Base-by-base conservation (phyloP, 2,797 vertebrate species). In the Cephalopachus bancanus region DNA sequence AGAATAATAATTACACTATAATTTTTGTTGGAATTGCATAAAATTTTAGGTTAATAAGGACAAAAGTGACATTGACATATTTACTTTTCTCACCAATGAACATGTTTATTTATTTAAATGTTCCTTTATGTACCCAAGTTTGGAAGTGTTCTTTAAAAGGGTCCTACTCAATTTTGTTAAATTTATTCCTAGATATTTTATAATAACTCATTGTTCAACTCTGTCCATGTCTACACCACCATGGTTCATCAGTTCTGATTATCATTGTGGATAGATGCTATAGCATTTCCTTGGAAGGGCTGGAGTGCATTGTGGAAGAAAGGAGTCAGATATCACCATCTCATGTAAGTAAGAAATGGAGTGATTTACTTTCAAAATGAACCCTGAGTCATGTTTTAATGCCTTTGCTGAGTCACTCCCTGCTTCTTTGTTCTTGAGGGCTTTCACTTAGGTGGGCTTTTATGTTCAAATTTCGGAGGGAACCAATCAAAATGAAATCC, bases 61-160 rank as follows among this genome's bases (percentile, higher is more conserved):
- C 26, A 76, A 91, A 87, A 79, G 17, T 74, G 16, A 93, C 28
- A 87, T 4, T 85, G 59, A 79, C 33, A 55, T 57, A 59, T 79
- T 84, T 88, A 88, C 55, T 76, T 33, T 81, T 89, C 51, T 55
- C 37, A 78, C n/a, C 88, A 62, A 65, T 78, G 17, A 88, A 85
- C 51, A 91, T 10, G 16, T 10, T 59, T 84, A 14, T 55, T 91
- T 62, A 84, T 30, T 91, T 24, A 79, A 65, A 7, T 72, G 44
- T 87, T 78, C 64, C 67, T 90, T 86, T 72, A 88, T 37, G 33
- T 59, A 20, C 64, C n/a, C 65, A 89, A 87, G 26, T 75, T 8
- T 83, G 15, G 28, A 94, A 62, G 2, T 69, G 51, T 83, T 78
- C 89, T 90, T 95, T 65, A 90, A 49, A 74, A 14, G 59, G 8